Conservation (phyloP, 2,888 invertebrate genomes). For the Erannis defoliaria region DNA sequence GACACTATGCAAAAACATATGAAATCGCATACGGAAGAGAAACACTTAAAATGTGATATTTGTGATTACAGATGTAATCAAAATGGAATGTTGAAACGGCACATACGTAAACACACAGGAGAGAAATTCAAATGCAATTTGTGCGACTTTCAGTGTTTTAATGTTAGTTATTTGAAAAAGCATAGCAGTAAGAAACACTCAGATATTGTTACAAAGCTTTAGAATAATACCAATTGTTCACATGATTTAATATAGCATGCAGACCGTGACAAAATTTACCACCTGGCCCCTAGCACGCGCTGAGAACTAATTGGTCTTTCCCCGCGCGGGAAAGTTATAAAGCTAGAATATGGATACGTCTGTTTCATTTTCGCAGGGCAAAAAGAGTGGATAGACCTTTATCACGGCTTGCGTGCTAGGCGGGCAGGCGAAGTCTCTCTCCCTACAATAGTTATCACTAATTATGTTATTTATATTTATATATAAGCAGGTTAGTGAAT, state of each 20-base stretch:
- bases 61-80: slow-evolving; percentile 20
- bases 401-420: too few species aligned
- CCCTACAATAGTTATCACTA: too few species aligned
- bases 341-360: too few species aligned
- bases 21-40: slow-evolving; percentile 28
- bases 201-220: background rate
- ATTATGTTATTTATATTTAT: too few species aligned
- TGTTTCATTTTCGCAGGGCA: too few species aligned
- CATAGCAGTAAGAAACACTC: slow-evolving; percentile 13
- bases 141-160: slow-evolving; percentile 5
- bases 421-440: background rate
- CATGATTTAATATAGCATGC: too few species aligned
- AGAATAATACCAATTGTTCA: background rate
- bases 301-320: too few species aligned
- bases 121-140: slow-evolving; percentile 16
- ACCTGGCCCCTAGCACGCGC: too few species aligned
- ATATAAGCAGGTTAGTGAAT: too few species aligned
- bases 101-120: slow-evolving; percentile 17
- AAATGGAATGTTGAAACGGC: slow-evolving; percentile 8
- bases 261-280: too few species aligned
- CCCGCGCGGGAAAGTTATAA: too few species aligned
- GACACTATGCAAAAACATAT: slow-evolving; percentile 29
- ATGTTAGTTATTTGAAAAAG: slow-evolving; percentile 10
- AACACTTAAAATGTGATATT: slow-evolving; percentile 27
- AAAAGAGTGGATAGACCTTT: too few species aligned